Evolutionary conservation across 2,888 invertebrate genomes (phyloP).

Genomic region (Gerris lacustris): DNA sequence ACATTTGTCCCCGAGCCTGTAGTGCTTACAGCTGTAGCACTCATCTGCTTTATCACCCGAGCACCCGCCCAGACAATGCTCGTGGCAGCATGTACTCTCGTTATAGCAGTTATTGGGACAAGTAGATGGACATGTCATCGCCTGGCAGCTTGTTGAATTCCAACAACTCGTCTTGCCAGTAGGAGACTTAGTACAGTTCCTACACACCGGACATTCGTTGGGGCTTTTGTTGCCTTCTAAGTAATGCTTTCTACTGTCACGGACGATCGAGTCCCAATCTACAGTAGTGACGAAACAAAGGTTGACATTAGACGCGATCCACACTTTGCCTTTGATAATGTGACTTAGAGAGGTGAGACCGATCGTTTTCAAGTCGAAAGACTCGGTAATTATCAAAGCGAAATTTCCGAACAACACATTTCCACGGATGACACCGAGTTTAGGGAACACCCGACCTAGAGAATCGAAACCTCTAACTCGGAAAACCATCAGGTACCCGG

Average conservation of each 20-base stretch:
- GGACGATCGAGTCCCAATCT: background rate
- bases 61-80: slow-evolving; percentile 72
- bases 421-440: background rate
- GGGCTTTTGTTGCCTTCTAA: background rate
- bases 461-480: background rate
- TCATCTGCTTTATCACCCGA: slow-evolving; percentile 25
- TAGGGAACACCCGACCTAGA: background rate
- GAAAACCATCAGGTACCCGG: slow-evolving; percentile 3
- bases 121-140: background rate
- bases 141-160: background rate
- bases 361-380: background rate
- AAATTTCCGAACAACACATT: background rate
- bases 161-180: background rate
- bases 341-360: background rate
- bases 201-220: background rate
- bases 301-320: background rate
- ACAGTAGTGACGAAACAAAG: background rate
- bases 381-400: background rate
- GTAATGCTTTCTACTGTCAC: background rate
- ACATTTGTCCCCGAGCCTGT: background rate
- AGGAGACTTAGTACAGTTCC: background rate
- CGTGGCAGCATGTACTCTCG: slow-evolving; percentile 47
- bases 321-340: background rate
- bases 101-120: slow-evolving; percentile 15
- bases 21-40: slow-evolving; percentile 28